Percentiles rank a stretch among this genome's conserved stretches.
These are phyloP conservation scores for Heterocephalus glaber DNA, from an alignment of 2,113 vertebrate genomes.

Conservation along the genomic window DNA sequence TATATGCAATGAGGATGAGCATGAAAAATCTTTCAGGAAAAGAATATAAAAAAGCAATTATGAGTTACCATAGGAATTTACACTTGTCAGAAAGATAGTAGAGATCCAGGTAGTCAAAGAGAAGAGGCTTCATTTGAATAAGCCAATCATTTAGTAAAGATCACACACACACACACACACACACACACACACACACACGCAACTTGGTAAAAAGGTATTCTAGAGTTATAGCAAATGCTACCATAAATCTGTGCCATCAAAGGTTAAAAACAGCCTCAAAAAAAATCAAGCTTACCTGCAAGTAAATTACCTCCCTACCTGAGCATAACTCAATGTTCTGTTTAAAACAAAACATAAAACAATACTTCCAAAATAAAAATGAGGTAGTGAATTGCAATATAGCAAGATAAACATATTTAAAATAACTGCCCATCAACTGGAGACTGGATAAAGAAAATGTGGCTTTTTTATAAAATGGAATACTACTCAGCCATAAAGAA, in stretches of 20 bases:
- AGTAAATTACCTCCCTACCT: not conserved
- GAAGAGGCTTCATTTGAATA: not conserved
- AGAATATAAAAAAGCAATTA: not conserved
- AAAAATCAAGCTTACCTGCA: not conserved
- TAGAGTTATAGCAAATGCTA: not conserved
- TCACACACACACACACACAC: not conserved
- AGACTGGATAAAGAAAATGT: too few species aligned
- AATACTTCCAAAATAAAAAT: not conserved
- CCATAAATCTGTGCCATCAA: not conserved
- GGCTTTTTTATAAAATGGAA: too few species aligned
- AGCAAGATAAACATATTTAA: constrained; percentile 25
- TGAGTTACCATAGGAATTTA: not conserved
- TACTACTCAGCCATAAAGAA: too few species aligned
- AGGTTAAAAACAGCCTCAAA: not conserved
- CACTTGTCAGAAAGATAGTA: not conserved
- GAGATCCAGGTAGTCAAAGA: not conserved
- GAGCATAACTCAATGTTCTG: not conserved
- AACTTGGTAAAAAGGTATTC: not conserved
- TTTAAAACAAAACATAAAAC: not conserved
- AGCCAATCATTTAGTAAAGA: not conserved
- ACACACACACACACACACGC: too few species aligned
- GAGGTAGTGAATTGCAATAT: not conserved
- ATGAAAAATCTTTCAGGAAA: not conserved
- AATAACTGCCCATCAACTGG: not conserved
- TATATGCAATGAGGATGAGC: not conserved